Evolutionary conservation across 2,888 invertebrate genomes (phyloP).

Genomic region (Dioctria linearis): DNA sequence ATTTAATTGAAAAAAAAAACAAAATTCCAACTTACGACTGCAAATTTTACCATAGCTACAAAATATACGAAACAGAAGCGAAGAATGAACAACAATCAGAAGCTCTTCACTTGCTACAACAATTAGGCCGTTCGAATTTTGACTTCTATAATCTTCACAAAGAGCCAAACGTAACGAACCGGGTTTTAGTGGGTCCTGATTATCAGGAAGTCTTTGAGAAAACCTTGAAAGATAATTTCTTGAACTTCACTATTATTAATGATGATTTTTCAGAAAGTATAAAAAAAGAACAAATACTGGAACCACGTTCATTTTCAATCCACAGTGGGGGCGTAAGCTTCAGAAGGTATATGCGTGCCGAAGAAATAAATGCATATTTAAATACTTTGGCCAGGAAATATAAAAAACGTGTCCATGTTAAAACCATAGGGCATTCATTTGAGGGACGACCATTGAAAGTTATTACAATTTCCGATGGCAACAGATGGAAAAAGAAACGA

Average conservation of each 20-base stretch:
- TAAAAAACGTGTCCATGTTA: conserved; percentile 73
- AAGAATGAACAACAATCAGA: too few species aligned
- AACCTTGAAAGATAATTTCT: conserved; percentile 57
- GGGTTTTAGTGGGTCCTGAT: conserved; percentile 64
- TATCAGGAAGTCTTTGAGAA: conserved; percentile 61
- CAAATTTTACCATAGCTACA: too few species aligned
- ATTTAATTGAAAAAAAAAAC: too few species aligned
- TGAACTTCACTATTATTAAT: conserved; percentile 61
- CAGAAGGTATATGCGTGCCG: conserved; percentile 63
- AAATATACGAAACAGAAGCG: too few species aligned
- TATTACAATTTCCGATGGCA: conserved; percentile 74
- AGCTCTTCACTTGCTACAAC: too few species aligned
- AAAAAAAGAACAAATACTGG: conserved; percentile 35
- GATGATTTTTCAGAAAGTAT: conserved; percentile 63
- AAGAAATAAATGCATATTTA: conserved; percentile 73
- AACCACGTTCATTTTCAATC: background rate
- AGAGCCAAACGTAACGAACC: conserved; percentile 60
- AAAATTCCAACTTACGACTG: too few species aligned
- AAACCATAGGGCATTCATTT: conserved; percentile 75
- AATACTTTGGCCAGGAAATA: conserved; percentile 71
- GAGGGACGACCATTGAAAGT: conserved; percentile 75
- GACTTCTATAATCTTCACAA: conserved; percentile 64
- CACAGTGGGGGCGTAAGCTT: conserved; percentile 60
- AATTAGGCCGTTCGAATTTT: conserved; percentile 19
- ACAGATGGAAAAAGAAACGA: conserved; percentile 71